Evolutionary conservation across 2,888 invertebrate genomes (phyloP).

Genomic region (Orgyia antiqua): DNA sequence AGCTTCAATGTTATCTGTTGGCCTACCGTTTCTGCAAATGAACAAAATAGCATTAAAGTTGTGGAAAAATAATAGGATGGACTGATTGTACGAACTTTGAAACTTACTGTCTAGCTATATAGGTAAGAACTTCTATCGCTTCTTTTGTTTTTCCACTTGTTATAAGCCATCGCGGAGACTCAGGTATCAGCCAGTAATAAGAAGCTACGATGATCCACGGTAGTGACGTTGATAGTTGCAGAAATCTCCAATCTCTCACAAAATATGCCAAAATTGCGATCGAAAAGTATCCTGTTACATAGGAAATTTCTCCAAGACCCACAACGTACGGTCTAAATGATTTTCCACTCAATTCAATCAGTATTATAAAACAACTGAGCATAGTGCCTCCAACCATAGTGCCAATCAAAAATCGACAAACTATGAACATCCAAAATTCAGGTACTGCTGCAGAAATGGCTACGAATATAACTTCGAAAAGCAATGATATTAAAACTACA

Average conservation of each 20-base stretch:
- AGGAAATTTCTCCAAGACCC: constrained; percentile 76
- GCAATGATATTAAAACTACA: constrained; percentile 77
- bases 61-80: too few species aligned
- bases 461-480: constrained; percentile 75
- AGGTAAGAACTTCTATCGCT: constrained; percentile 80
- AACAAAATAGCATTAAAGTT: background rate
- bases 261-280: constrained; percentile 79
- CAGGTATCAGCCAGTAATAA: constrained; percentile 84
- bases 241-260: constrained; percentile 77
- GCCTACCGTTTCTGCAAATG: constrained; percentile 58
- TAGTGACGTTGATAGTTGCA: constrained; percentile 76
- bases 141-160: constrained; percentile 81
- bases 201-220: constrained; percentile 74
- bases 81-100: too few species aligned
- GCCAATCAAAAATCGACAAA: constrained; percentile 78
- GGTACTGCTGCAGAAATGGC: constrained; percentile 74
- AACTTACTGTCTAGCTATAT: constrained; percentile 75
- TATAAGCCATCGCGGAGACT: constrained; percentile 88
- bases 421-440: constrained; percentile 78
- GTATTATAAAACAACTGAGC: constrained; percentile 81
- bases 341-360: constrained; percentile 80
- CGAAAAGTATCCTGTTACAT: constrained; percentile 72
- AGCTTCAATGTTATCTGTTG: constrained; percentile 45
- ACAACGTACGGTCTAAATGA: constrained; percentile 73
- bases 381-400: constrained; percentile 81